Percentiles rank a stretch among this genome's conserved stretches.
phyloP scores from a whole-genome alignment of 2,888 invertebrate genomes.

The Nycteola revayana region DNA sequence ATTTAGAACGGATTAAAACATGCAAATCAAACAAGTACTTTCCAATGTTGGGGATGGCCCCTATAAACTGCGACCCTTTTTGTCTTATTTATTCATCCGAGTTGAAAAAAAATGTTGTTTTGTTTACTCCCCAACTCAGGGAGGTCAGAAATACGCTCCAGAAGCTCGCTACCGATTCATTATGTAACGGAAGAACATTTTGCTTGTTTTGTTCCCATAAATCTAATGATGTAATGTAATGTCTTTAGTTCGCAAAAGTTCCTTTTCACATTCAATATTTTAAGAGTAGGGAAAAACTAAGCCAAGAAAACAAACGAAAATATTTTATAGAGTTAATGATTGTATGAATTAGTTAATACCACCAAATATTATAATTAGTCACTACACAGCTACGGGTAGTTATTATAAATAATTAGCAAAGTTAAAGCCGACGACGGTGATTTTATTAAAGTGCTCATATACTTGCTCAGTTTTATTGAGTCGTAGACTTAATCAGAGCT shows the following conservation, averaged over 20 bases:
- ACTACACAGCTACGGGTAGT: no score
- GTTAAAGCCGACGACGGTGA: no score
- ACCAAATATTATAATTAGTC: no score
- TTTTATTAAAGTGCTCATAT: no score
- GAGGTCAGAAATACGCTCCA: conserved; percentile 54
- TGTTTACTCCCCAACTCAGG: conserved; percentile 66
- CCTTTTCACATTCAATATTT: conserved; percentile 5
- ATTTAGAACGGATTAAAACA: conserved; percentile 77
- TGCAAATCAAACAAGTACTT: conserved; percentile 76
- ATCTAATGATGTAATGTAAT: conserved; percentile 38
- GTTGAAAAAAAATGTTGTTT: conserved; percentile 76
- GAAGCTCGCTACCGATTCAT: conserved; percentile 58
- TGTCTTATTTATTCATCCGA: conserved; percentile 79
- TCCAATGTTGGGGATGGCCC: conserved; percentile 63
- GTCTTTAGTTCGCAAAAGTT: conserved; percentile 16
- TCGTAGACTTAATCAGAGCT: conserved; percentile 12
- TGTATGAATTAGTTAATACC: no score
- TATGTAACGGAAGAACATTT: conserved; percentile 49
- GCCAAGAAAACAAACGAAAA: no score
- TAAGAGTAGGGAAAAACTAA: background rate
- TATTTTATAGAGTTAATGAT: no score
- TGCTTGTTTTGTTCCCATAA: conserved; percentile 59
- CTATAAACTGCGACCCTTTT: conserved; percentile 59
- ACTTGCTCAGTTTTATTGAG: conserved; percentile 21
- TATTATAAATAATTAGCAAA: no score